A percentile compares a stretch with the other conserved stretches of the same genome.
phyloP scores from a whole-genome alignment of 1,140 invertebrate species.

The Elysia chlorotica region DNA sequence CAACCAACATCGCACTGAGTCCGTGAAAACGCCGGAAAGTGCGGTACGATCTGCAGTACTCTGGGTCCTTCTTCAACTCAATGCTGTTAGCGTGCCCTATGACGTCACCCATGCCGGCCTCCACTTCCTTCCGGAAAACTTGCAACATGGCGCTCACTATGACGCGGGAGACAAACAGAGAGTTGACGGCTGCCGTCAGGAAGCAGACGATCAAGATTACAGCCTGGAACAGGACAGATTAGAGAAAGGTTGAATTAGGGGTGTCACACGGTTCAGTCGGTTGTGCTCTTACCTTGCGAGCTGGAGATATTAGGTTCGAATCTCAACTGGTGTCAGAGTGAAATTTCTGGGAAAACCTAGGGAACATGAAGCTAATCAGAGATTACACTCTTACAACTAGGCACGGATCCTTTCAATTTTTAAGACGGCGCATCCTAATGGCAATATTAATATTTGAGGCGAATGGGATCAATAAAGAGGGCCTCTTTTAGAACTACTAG shows the following conservation, averaged over 20 bases:
- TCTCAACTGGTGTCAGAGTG: too few relatives aligned
- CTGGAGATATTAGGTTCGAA: neutral
- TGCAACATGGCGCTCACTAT: conserved; percentile 31
- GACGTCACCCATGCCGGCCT: conserved; percentile 29
- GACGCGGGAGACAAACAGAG: conserved; percentile 23
- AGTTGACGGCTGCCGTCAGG: conserved; percentile 24
- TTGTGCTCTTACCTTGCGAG: neutral
- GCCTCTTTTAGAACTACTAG: too few relatives aligned
- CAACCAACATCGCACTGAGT: conserved; percentile 18
- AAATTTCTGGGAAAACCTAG: too few relatives aligned
- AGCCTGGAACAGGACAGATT: conserved; percentile 20
- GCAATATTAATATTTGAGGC: too few relatives aligned
- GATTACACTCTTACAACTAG: neutral
- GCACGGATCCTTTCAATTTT: neutral
- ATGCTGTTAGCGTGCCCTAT: conserved; percentile 29
- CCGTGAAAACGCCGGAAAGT: conserved; percentile 28
- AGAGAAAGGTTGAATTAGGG: neutral
- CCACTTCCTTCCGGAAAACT: conserved; percentile 32
- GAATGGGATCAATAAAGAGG: too few relatives aligned
- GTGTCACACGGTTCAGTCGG: neutral
- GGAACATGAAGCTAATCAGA: neutral
- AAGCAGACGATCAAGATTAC: conserved; percentile 18
- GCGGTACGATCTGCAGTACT: conserved; percentile 19
- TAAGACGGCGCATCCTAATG: too few relatives aligned
- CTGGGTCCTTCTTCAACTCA: conserved; percentile 26